These are phyloP conservation scores for Brachyhypopomus occidentalis DNA, from an alignment of 2,113 vertebrate genomes.

Conservation along the genomic window DNA sequence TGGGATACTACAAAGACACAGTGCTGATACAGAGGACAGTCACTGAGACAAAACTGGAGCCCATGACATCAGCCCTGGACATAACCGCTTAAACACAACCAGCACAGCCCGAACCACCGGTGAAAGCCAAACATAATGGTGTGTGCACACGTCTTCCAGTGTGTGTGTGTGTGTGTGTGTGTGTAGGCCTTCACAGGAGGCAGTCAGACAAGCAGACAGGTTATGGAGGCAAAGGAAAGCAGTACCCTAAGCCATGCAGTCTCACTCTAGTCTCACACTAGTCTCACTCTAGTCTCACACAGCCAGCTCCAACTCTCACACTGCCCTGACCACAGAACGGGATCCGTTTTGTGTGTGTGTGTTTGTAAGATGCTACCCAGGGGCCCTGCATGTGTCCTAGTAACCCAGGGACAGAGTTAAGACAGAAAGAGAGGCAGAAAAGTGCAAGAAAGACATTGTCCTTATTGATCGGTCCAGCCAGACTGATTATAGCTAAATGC, in stretches of 20 bases:
- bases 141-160: not conserved
- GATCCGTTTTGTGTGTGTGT: constrained; percentile 12
- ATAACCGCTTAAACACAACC: not conserved
- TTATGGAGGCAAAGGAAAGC: constrained; percentile 47
- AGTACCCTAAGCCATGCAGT: constrained; percentile 65
- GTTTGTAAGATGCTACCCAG: not conserved
- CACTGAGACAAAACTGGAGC: constrained; percentile 31
- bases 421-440: constrained; percentile 16
- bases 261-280: constrained; percentile 7
- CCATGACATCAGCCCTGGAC: constrained; percentile 27
- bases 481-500: constrained; percentile 64
- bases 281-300: constrained; percentile 37
- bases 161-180: not conserved
- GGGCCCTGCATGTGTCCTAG: not conserved
- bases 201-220: constrained; percentile 37
- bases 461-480: constrained; percentile 55
- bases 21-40: constrained; percentile 26
- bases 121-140: constrained; percentile 35
- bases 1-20: constrained; percentile 10
- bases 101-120: constrained; percentile 25
- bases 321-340: constrained; percentile 24
- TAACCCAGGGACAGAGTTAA: not conserved
- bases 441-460: constrained; percentile 47
- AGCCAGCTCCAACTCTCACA: constrained; percentile 20
- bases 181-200: constrained; percentile 3